Evolutionary conservation across 2,113 vertebrate genomes (phyloP).

Genomic region (Gadus macrocephalus): DNA sequence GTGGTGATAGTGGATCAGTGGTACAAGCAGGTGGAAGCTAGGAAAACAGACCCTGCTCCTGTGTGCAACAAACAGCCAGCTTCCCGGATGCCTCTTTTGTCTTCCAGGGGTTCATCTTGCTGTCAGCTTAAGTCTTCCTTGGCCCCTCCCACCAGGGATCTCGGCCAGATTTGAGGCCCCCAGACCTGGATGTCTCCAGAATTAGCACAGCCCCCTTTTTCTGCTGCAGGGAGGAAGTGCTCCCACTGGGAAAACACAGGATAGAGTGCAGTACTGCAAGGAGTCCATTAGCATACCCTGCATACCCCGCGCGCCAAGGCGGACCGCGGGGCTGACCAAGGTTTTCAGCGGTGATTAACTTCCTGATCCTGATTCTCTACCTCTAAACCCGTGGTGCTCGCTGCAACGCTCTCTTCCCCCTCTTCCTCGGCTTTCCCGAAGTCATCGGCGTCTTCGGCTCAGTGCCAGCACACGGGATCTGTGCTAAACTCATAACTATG

Average conservation of each 20-base stretch:
- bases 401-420: background rate
- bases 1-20: slow-evolving; percentile 59
- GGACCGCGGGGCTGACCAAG: slow-evolving; percentile 35
- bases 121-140: slow-evolving; percentile 31
- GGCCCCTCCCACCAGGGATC: slow-evolving; percentile 51
- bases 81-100: slow-evolving; percentile 33
- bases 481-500: background rate
- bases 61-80: slow-evolving; percentile 32
- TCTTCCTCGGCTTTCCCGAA: slow-evolving; percentile 5
- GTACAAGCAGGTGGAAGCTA: slow-evolving; percentile 58
- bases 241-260: slow-evolving; percentile 46
- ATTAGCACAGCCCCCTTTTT: slow-evolving; percentile 55
- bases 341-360: slow-evolving; percentile 38
- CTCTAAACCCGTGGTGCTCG: slow-evolving; percentile 45
- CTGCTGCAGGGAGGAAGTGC: slow-evolving; percentile 45
- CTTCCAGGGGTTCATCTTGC: slow-evolving; percentile 36
- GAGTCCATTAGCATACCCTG: slow-evolving; percentile 54
- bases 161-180: slow-evolving; percentile 23
- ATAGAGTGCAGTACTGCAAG: slow-evolving; percentile 45
- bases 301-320: slow-evolving; percentile 41
- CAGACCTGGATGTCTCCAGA: slow-evolving; percentile 61
- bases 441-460: too few relatives aligned
- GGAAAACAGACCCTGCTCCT: slow-evolving; percentile 55
- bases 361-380: slow-evolving; percentile 39
- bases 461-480: slow-evolving; percentile 14